Percentiles rank a stretch among this genome's conserved stretches.
These are phyloP conservation scores for Sycophaga agraensis DNA, from an alignment of 1,140 invertebrate species.

Conservation along the genomic window DNA sequence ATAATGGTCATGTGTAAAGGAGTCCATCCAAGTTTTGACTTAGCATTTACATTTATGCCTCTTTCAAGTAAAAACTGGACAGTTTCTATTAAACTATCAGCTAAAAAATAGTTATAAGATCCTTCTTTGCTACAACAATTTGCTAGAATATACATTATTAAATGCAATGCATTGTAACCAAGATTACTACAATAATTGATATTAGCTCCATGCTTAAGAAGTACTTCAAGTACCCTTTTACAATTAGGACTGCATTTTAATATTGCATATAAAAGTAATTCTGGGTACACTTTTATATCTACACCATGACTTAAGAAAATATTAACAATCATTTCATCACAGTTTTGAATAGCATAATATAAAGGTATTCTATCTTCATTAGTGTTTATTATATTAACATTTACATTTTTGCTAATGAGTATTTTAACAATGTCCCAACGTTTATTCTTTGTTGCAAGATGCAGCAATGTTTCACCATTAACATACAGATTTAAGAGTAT, in stretches of 20 bases:
- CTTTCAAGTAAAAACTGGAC: slow-evolving; percentile 1
- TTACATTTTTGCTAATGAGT: not conserved
- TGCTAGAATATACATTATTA: not conserved
- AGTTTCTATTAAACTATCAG: not conserved
- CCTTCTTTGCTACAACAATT: not conserved
- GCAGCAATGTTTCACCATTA: not conserved
- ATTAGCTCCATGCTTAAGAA: not conserved
- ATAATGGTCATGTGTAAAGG: not conserved
- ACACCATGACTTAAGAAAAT: slow-evolving; percentile 21
- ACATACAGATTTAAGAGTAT: not conserved
- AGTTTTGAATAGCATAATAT: slow-evolving; percentile 5
- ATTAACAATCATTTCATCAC: slow-evolving; percentile 12
- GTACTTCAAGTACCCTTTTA: not conserved
- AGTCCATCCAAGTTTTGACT: not conserved
- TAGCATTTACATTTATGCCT: slow-evolving; percentile 8
- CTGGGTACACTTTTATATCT: not conserved
- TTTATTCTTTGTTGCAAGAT: not conserved
- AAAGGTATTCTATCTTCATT: slow-evolving; percentile 16
- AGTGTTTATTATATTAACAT: slow-evolving; percentile 19
- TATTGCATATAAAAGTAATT: not conserved
- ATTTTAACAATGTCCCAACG: not conserved
- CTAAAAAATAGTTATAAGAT: not conserved
- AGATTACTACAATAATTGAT: not conserved
- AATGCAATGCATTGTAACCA: not conserved
- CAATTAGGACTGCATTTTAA: not conserved